Conservation (phyloP, 2,888 invertebrate species). For the Tetramorium bicarinatum region DNA sequence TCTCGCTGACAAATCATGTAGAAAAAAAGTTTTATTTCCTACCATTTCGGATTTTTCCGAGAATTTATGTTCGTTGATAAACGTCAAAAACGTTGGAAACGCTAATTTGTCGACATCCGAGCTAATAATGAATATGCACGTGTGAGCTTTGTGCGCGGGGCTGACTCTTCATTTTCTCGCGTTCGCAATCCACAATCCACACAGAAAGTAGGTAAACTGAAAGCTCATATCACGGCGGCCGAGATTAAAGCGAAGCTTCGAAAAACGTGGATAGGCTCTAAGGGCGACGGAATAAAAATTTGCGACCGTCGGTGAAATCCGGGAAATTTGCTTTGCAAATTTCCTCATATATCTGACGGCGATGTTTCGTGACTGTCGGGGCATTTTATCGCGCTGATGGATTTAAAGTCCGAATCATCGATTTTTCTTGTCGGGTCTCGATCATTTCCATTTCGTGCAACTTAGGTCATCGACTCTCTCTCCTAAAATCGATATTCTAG, state of each 20-base stretch:
- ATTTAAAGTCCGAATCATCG: conserved; percentile 63
- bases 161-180: conserved; percentile 20
- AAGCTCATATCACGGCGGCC: conserved; percentile 39
- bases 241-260: conserved; percentile 50
- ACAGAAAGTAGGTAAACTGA: conserved; percentile 38
- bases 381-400: conserved; percentile 66
- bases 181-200: conserved; percentile 9
- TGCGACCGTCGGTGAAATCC: conserved; percentile 60
- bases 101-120: conserved; percentile 1
- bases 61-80: conserved; percentile 7
- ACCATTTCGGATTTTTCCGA: neutral
- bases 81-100: neutral
- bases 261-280: conserved; percentile 28
- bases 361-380: conserved; percentile 34
- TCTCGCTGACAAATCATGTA: neutral
- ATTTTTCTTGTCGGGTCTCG: conserved; percentile 62
- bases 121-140: conserved; percentile 47
- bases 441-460: conserved; percentile 33
- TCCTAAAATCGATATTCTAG: neutral
- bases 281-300: conserved; percentile 43
- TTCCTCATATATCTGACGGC: conserved; percentile 47
- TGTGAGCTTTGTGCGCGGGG: conserved; percentile 1
- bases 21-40: neutral
- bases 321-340: conserved; percentile 76
- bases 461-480: conserved; percentile 9